Conservation (phyloP, 2,888 invertebrate species). For the Hydraecia micacea region DNA sequence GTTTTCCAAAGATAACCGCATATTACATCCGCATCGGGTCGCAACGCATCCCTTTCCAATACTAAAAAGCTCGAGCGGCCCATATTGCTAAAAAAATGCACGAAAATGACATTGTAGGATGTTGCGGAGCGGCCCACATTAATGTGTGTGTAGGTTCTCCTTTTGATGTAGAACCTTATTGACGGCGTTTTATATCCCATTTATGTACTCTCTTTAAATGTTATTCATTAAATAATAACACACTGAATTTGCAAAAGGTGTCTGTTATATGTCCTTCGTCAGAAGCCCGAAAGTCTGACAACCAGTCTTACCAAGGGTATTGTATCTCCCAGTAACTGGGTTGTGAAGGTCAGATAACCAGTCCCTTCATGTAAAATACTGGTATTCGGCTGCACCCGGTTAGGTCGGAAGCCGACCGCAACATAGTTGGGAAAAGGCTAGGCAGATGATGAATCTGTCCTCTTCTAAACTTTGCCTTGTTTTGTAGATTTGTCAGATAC, state of each 20-base stretch:
- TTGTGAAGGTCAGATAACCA: no score
- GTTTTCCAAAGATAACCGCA: background rate
- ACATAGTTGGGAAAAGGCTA: background rate
- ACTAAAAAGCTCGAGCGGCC: background rate
- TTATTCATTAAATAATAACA: background rate
- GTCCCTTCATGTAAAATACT: no score
- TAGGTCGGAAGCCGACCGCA: background rate
- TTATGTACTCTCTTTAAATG: no score
- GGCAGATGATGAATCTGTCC: background rate
- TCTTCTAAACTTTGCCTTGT: background rate
- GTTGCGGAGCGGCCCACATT: background rate
- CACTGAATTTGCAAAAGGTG: background rate
- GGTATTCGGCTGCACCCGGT: background rate
- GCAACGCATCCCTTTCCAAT: background rate
- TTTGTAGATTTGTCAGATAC: constrained; percentile 87
- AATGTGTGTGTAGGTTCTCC: background rate
- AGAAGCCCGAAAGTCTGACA: no score
- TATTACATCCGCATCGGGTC: background rate
- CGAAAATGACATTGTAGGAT: background rate
- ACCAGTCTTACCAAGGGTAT: no score
- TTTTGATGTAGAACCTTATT: background rate
- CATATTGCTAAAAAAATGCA: background rate
- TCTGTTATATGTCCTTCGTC: no score
- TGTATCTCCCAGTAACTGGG: no score
- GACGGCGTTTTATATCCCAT: background rate